Base-by-base conservation (phyloP, 2,888 invertebrate species). In the Ceratothoa steindachneri region DNA sequence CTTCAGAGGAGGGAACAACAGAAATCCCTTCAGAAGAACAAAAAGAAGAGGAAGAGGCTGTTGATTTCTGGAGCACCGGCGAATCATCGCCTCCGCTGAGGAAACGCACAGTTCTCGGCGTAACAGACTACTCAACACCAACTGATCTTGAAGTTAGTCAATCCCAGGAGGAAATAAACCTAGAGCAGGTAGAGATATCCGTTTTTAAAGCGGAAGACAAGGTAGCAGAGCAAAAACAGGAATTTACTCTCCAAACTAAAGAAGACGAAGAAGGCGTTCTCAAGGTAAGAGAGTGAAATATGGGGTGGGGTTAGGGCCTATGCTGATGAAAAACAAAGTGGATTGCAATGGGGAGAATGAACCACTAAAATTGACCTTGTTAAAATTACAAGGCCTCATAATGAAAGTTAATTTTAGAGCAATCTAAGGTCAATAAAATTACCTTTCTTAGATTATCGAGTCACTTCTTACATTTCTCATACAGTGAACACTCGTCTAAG, bases 101-200 rank as follows among this genome's bases (percentile, higher is more conserved):
- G 29, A 30, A 41, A 24, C 12, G 51, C 19, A 22, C 30, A 9
- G 7, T 22, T 68, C 24, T 41, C 31, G 12, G 24, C 4, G 69
- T 68, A 19, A 53, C 51, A 31, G 53, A 22, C 3, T 3, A 28
- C 51, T 19, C 70, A 27, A 51, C 51, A 15, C 31, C 51, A 28
- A 29, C 66, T 41, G 51, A 29, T 31, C 52, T 41, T 30, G 55
- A 67, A 67, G 65, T 22, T 30, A 22, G 7, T 52, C 53, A 30
- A 27, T 29, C n/a, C 30, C 7, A 52, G 52, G 51, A 64, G 60
- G 67, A 68, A n/a, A 30, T 60, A 30, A 55, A 52, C n/a, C 28
- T 71, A 52, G 30, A 29, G 60, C 69, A 72, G 72, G 75, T 75
- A 75, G 72, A 67, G 68, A 71, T 30, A 71, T 19, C 60, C 60